Evolutionary conservation across 2,888 invertebrate species (phyloP), one percentile per base, ranked within the genome.

Genomic region (Scaptomyza polygonia): DNA sequence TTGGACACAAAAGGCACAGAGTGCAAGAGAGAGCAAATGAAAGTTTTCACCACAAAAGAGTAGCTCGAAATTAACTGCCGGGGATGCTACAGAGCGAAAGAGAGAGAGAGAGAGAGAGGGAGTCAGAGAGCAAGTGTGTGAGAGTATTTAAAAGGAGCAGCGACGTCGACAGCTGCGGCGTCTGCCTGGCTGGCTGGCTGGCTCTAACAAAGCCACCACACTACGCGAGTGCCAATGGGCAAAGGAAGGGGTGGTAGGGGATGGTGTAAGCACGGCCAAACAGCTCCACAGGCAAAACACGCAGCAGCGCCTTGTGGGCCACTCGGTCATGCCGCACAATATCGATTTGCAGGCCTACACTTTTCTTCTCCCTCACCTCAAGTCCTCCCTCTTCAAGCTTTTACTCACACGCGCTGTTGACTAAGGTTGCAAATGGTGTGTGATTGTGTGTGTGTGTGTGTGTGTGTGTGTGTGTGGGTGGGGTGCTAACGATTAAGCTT

Each of bases 241-340:
- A 40, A 8, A 4, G 30, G 18, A 34, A 7, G 42, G 34, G 53
- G 7, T 30, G 32, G 43, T 32, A 21, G 43, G 43, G 56, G 43
- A n/a, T n/a, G n/a, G n/a, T n/a, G 54, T 48, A 56, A 12, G 34
- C 14, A 34, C 18, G 32, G 62, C 29, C 49, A 53, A 36, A 44
- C 56, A 48, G 56, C 53, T 71, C 52, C 67, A 64, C 67, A 67
- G 73, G 74, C 70, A 76, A 73, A 82, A 85, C 82, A 65, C 65
- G 52, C 45, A 67, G 55, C 44, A 67, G 65, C 68, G 77, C 71
- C 77, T 72, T 82, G 83, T 82, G 83, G 80, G 85, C 85, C 80
- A 87, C 77, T 87, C 80, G 85, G 85, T 87, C 88, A 79, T 68
- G 83, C 85, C 87, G 86, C 88, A 87, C 72, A 83, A 72, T 85